A percentile compares a stretch with the other conserved stretches of the same genome.
Evolutionary conservation across 2,797 vertebrate genomes (phyloP).

Genomic region (Tamandua tetradactyla): DNA sequence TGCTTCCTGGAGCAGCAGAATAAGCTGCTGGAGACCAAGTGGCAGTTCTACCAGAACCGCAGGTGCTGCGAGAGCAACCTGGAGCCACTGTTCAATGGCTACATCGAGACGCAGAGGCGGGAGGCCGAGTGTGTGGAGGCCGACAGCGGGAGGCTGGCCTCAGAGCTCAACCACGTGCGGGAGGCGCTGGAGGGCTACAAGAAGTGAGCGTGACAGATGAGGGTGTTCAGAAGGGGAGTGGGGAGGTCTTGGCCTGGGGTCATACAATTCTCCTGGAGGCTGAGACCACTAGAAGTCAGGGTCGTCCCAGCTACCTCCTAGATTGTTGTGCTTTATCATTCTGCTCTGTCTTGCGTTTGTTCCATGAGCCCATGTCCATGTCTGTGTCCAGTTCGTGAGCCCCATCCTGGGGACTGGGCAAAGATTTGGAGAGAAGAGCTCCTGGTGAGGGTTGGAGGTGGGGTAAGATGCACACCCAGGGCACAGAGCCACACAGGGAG

Average conservation of each 20-base stretch:
- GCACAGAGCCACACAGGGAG: background rate
- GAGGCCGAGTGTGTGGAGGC: constrained; percentile 87
- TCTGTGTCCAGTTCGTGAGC: background rate
- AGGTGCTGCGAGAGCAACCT: constrained; percentile 86
- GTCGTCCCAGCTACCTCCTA: background rate
- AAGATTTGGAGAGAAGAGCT: background rate
- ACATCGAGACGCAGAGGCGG: constrained; percentile 88
- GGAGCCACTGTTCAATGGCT: constrained; percentile 88
- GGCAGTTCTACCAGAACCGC: constrained; percentile 72
- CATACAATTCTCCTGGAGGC: background rate
- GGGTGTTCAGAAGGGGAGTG: background rate
- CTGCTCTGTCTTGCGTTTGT: background rate
- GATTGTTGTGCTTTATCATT: background rate
- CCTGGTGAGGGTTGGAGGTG: background rate
- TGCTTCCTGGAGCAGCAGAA: constrained; percentile 81
- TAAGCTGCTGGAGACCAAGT: constrained; percentile 80
- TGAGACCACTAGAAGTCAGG: background rate
- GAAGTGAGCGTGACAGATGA: constrained; percentile 63
- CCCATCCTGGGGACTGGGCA: background rate
- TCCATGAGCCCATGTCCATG: too few relatives aligned
- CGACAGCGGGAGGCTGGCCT: constrained; percentile 88
- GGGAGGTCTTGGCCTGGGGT: background rate
- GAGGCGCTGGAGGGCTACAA: constrained; percentile 84
- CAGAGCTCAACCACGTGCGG: constrained; percentile 89
- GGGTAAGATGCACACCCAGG: background rate